Percentiles rank a stretch among this genome's conserved stretches.
Conservation (phyloP, 2,113 vertebrate species). For the Gavia stellata region DNA sequence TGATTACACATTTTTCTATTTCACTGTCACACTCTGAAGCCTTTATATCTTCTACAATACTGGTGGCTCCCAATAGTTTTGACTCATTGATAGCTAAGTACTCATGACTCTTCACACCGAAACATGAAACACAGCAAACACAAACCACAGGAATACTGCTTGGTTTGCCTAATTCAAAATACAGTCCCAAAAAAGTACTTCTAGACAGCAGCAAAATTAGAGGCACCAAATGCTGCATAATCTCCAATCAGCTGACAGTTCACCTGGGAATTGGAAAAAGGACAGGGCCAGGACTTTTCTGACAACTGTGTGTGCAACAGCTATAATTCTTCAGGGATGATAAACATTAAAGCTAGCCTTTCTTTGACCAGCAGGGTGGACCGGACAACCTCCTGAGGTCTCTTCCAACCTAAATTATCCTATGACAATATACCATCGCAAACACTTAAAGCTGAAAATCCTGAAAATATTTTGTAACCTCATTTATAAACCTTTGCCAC, state of each 20-base stretch:
- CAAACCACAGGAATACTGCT: neutral
- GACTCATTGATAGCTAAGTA: neutral
- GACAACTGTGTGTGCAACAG: neutral
- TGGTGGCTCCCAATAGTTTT: neutral
- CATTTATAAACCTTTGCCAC: neutral
- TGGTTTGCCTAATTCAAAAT: neutral
- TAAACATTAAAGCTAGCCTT: neutral
- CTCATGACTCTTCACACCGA: neutral
- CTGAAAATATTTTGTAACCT: neutral
- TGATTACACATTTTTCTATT: neutral
- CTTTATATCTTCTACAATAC: neutral
- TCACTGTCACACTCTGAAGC: neutral
- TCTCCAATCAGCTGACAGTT: neutral
- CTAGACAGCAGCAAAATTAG: neutral
- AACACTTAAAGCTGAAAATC: neutral
- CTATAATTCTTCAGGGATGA: neutral
- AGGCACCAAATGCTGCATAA: neutral
- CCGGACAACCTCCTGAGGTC: neutral
- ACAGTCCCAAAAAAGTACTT: neutral
- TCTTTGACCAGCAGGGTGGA: neutral
- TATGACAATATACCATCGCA: neutral
- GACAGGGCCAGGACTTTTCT: neutral
- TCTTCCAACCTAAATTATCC: neutral
- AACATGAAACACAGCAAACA: neutral
- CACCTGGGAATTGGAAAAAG: neutral